Evolutionary conservation across 2,888 invertebrate genomes (phyloP).

Genomic region (Trichogramma evanescens): DNA sequence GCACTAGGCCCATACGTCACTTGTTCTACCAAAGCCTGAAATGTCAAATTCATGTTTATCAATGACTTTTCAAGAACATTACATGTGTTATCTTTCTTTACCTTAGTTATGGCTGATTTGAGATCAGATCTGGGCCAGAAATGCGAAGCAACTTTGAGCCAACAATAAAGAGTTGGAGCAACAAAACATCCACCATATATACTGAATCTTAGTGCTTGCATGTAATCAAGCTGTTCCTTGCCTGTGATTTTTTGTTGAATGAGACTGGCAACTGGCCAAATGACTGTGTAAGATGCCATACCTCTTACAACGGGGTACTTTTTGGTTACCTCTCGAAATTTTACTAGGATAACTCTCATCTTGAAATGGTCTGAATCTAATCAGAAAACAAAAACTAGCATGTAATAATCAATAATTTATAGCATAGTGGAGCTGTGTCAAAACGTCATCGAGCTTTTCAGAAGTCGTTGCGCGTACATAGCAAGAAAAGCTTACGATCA

Average conservation of each 20-base stretch:
- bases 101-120: constrained; percentile 67
- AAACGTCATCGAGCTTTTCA: not conserved
- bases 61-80: not conserved
- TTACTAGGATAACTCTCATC: constrained; percentile 43
- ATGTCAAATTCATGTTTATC: not conserved
- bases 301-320: constrained; percentile 54
- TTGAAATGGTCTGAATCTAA: not conserved
- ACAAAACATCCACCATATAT: constrained; percentile 75
- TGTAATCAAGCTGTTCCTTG: constrained; percentile 40
- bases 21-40: constrained; percentile 65
- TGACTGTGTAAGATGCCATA: constrained; percentile 54
- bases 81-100: constrained; percentile 36
- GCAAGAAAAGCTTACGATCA: not conserved
- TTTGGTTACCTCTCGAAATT: constrained; percentile 46
- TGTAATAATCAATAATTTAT: not conserved
- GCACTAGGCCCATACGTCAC: constrained; percentile 70
- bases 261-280: constrained; percentile 57
- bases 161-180: constrained; percentile 72
- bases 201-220: constrained; percentile 64
- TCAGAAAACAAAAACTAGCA: not conserved
- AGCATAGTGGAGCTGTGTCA: constrained; percentile 5
- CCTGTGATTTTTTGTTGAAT: constrained; percentile 51
- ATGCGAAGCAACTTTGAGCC: constrained; percentile 69
- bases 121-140: constrained; percentile 70
- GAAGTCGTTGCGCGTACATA: not conserved